Evolutionary conservation across 2,888 invertebrate genomes (phyloP).

Genomic region (Leptarthrus brevirostris): DNA sequence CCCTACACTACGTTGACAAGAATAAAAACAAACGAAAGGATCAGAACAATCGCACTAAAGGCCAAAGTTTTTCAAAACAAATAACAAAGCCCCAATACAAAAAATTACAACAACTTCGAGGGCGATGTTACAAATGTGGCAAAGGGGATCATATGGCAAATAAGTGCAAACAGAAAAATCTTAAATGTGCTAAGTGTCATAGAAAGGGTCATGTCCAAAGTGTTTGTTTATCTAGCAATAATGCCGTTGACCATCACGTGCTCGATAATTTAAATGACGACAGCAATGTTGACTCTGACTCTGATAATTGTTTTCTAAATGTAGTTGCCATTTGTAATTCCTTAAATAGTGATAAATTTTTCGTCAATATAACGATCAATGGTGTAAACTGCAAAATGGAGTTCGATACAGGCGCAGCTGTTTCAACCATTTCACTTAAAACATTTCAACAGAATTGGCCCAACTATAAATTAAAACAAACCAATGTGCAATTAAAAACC

Average conservation of each 20-base stretch:
- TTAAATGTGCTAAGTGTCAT: neutral
- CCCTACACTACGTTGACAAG: neutral
- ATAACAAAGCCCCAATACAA: neutral
- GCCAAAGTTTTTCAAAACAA: neutral
- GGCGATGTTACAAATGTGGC: slow-evolving; percentile 2
- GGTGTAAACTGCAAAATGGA: neutral
- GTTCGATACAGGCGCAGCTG: neutral
- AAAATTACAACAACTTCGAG: slow-evolving; percentile 2
- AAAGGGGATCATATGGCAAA: slow-evolving; percentile 5
- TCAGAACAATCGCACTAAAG: neutral
- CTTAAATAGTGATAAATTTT: neutral
- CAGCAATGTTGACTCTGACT: neutral
- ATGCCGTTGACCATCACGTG: neutral
- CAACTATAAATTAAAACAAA: neutral
- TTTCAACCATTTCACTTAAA: neutral
- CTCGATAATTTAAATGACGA: neutral
- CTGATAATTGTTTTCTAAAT: neutral
- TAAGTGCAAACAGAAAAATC: slow-evolving; percentile 15
- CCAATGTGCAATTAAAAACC: neutral
- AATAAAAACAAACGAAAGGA: no score
- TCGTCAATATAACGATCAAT: neutral
- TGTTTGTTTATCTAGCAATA: no score
- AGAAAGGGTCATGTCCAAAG: slow-evolving; percentile 4
- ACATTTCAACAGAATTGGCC: neutral
- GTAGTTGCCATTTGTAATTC: neutral